Base-by-base conservation (phyloP, 2,888 invertebrate genomes). In the Cerastis rubricosa region DNA sequence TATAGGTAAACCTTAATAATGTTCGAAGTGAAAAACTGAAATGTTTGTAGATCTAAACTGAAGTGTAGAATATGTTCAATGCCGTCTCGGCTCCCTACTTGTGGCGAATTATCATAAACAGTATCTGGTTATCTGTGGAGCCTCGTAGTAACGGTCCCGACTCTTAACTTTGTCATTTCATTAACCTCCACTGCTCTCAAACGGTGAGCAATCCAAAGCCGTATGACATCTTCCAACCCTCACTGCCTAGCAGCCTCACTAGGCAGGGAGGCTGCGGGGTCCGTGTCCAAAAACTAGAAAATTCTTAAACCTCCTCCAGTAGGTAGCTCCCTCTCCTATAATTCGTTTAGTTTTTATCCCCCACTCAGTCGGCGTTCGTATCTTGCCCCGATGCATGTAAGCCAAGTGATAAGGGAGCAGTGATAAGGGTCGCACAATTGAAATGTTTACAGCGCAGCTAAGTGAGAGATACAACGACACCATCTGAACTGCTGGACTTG, bases 341-440 rank as follows among this genome's bases (percentile, higher is more conserved):
- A 9, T 29, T 71, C 59, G 35, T 76, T 71, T 71, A 59, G 59
- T 51, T 71, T 47, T 35, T 51, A 51, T 80, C 49, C 61, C 2
- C 12, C 80, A 17, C 7, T 40, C 22, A 17, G 49, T 22, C 19
- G 29, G 29, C 78, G 22, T 40, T 40, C 40, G 49, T 45, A n/a
- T 76, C 43, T 45, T 47, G 25, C 59, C 11, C 43, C 35, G 35
- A 72, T 17, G 35, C 35, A 35, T 35, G 45, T 76, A 35, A 11
- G 5, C 72, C 43, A n/a, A n/a, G n/a, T n/a, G n/a, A n/a, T n/a
- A n/a, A n/a, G n/a, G n/a, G n/a, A n/a, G n/a, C 40, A 14, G 35
- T 51, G 76, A 71, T 61, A 80, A 72, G 76, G 76, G 80, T 66
- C 61, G 47, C 12, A 17, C 81, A 25, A 79, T 67, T 79, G 81